Evolutionary conservation across 2,113 vertebrate species (phyloP).

Genomic region (Phalacrocorax pelagicus): DNA sequence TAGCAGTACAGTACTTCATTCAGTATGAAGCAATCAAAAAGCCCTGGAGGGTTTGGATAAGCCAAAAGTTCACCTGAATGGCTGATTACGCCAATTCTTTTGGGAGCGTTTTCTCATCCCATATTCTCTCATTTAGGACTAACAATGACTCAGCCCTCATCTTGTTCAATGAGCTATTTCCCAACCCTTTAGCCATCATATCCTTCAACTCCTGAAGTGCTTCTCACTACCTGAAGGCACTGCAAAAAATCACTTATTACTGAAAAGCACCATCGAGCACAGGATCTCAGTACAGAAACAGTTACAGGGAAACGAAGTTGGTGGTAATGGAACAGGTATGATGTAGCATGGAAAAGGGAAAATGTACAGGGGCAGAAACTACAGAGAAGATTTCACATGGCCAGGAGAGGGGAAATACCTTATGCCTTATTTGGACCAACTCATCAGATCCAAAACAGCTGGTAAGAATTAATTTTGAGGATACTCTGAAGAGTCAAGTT

Average conservation of each 20-base stretch:
- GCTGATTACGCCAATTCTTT: neutral
- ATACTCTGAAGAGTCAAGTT: neutral
- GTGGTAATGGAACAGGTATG: neutral
- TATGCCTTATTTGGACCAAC: neutral
- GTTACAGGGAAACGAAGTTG: neutral
- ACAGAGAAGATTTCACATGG: neutral
- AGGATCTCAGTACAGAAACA: neutral
- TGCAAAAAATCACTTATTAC: neutral
- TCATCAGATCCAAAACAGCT: neutral
- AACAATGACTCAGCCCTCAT: neutral
- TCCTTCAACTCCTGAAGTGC: neutral
- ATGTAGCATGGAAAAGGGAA: neutral
- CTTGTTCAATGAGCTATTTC: neutral
- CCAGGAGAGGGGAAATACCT: neutral
- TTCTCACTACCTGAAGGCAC: neutral
- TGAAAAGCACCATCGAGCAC: neutral
- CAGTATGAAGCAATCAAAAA: neutral
- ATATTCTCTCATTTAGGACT: neutral
- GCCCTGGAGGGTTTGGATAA: neutral
- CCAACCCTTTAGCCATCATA: neutral
- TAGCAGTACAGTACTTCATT: neutral
- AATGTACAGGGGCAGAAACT: neutral
- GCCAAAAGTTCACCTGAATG: neutral
- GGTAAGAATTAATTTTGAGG: constrained; percentile 3
- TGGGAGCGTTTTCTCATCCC: neutral